These are phyloP conservation scores for Chamaetylas fuelleborni DNA, from an alignment of 2,113 vertebrate species.

Conservation along the genomic window DNA sequence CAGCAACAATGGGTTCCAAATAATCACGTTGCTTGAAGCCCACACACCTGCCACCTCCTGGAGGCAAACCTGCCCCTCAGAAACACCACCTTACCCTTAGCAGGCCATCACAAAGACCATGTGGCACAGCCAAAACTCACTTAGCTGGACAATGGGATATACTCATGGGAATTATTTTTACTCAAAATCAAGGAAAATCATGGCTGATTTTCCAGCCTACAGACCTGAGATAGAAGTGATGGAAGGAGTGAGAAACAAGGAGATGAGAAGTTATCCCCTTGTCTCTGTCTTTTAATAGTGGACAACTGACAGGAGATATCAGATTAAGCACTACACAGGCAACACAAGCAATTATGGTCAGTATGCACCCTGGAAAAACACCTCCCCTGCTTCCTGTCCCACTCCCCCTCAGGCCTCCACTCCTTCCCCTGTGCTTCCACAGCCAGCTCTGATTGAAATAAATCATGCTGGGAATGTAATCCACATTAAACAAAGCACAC, in stretches of 20 bases:
- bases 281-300: not conserved
- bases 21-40: not conserved
- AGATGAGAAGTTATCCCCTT: not conserved
- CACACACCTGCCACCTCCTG: not conserved
- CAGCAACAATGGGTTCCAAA: not conserved
- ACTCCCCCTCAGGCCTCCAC: not conserved
- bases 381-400: not conserved
- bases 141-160: not conserved
- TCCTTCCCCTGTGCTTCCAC: rapidly evolving
- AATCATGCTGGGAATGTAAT: not conserved
- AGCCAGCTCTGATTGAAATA: not conserved
- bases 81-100: not conserved
- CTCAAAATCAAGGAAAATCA: not conserved
- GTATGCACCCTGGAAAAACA: not conserved
- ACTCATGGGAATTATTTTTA: not conserved
- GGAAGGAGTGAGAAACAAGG: not conserved
- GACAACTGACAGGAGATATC: not conserved
- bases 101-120: rapidly evolving
- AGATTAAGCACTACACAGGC: not conserved
- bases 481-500: not conserved
- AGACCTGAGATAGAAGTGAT: not conserved
- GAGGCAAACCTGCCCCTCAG: not conserved
- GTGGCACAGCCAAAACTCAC: rapidly evolving
- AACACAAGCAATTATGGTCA: not conserved
- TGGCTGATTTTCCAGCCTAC: not conserved